phyloP scores from a whole-genome alignment of 2,888 invertebrate genomes.

The Scelioninae gen. 2 region DNA sequence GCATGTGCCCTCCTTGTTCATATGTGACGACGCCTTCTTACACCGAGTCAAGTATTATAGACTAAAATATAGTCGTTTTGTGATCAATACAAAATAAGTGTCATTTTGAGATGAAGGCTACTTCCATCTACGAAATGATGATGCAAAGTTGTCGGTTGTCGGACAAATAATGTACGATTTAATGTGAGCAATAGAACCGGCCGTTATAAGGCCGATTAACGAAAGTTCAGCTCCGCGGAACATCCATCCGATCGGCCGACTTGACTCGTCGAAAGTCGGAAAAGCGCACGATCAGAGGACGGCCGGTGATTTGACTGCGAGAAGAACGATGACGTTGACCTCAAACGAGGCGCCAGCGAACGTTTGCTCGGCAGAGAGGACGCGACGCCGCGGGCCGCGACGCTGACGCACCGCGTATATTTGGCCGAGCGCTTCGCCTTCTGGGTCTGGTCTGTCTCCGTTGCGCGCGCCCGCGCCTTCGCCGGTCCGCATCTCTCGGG shows the following conservation, averaged over 20 bases:
- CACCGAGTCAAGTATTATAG: too few species aligned
- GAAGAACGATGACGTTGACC: slow-evolving; percentile 73
- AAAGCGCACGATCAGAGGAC: slow-evolving; percentile 56
- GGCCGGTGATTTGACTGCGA: slow-evolving; percentile 51
- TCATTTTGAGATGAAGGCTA: too few species aligned
- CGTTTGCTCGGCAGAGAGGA: slow-evolving; percentile 66
- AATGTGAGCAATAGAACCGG: too few species aligned
- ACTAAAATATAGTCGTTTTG: too few species aligned
- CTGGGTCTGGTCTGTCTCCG: neutral
- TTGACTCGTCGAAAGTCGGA: slow-evolving; percentile 29
- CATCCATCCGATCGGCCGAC: slow-evolving; percentile 7
- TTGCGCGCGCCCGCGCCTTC: neutral
- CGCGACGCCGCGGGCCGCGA: slow-evolving; percentile 74
- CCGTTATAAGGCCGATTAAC: too few species aligned
- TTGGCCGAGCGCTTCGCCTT: slow-evolving; percentile 66
- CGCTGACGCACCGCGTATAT: slow-evolving; percentile 75
- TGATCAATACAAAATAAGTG: too few species aligned
- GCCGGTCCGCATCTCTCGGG: slow-evolving; percentile 17
- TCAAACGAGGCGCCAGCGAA: slow-evolving; percentile 70
- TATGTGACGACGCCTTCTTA: too few species aligned
- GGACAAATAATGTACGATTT: neutral
- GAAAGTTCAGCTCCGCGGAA: too few species aligned
- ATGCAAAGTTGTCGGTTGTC: too few species aligned
- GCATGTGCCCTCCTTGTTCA: too few species aligned
- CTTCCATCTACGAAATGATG: too few species aligned